A percentile compares a stretch with the other conserved stretches of the same genome.
These are phyloP conservation scores for Paradoxurus hermaphroditus DNA, from an alignment of 2,113 vertebrate genomes.

Conservation along the genomic window DNA sequence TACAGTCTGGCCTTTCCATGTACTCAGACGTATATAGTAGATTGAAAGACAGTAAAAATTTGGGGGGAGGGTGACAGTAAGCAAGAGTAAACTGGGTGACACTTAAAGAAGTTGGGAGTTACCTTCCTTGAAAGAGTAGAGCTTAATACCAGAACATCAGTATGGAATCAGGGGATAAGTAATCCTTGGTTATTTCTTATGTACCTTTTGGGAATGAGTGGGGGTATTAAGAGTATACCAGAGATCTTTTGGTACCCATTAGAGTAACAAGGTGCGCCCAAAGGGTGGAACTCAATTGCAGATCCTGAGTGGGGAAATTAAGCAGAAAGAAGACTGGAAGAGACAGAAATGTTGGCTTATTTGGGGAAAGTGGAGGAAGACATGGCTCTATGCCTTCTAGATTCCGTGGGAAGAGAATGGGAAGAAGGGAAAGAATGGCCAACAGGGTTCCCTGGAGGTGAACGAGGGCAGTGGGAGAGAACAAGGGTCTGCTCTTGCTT, in stretches of 20 bases:
- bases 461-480: neutral
- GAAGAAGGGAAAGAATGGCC: neutral
- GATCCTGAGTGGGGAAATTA: neutral
- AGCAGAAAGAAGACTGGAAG: neutral
- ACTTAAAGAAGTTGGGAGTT: neutral
- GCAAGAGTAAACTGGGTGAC: neutral
- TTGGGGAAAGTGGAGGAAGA: neutral
- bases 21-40: neutral
- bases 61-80: fast-evolving
- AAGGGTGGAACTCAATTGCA: neutral
- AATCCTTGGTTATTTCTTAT: neutral
- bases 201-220: neutral
- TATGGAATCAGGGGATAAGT: neutral
- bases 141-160: neutral
- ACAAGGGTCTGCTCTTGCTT: neutral
- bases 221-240: neutral
- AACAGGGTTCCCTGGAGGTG: neutral
- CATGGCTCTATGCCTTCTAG: neutral
- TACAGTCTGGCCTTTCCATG: neutral
- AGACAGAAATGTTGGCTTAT: neutral
- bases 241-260: neutral
- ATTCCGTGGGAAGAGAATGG: neutral
- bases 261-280: neutral
- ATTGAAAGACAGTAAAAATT: neutral
- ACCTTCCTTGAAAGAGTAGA: neutral